Evolutionary conservation across 2,888 invertebrate species (phyloP).

Genomic region (Unio delphinus): DNA sequence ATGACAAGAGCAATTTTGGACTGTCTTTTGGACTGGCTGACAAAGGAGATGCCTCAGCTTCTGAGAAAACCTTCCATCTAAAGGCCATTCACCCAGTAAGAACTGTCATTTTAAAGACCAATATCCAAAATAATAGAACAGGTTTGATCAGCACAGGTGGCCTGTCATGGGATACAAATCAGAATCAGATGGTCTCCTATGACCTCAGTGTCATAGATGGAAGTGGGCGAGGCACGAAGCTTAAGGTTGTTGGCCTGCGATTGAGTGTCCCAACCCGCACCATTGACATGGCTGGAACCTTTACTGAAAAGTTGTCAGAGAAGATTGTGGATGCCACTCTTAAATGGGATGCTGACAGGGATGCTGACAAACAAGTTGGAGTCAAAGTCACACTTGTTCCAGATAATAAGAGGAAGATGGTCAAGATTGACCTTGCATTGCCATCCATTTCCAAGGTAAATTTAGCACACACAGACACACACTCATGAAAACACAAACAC

Average conservation of each 20-base stretch:
- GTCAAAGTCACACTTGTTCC: conserved; percentile 35
- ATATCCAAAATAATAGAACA: conserved; percentile 25
- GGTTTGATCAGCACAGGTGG: conserved; percentile 31
- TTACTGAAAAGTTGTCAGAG: conserved; percentile 23
- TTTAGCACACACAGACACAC: background rate
- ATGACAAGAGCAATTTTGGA: too few relatives aligned
- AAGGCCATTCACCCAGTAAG: conserved; percentile 39
- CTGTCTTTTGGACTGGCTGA: too few relatives aligned
- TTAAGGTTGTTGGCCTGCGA: conserved; percentile 17
- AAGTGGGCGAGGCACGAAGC: conserved; percentile 1
- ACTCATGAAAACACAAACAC: too few relatives aligned
- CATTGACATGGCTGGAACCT: conserved; percentile 42
- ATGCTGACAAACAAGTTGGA: conserved; percentile 48
- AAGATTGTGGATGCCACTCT: conserved; percentile 28
- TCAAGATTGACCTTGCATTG: conserved; percentile 41
- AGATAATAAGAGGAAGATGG: conserved; percentile 35
- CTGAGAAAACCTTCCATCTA: conserved; percentile 39
- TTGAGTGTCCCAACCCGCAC: conserved; percentile 44
- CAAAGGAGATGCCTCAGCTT: conserved; percentile 30
- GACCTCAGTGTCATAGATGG: conserved; percentile 21
- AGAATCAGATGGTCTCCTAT: conserved; percentile 42
- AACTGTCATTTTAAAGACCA: conserved; percentile 40
- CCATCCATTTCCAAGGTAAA: conserved; percentile 45
- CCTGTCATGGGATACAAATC: conserved; percentile 47
- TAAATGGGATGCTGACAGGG: conserved; percentile 60